Evolutionary conservation across 2,113 vertebrate species (phyloP), one percentile per base, ranked within the genome.

Genomic region (Dicaeum eximium): DNA sequence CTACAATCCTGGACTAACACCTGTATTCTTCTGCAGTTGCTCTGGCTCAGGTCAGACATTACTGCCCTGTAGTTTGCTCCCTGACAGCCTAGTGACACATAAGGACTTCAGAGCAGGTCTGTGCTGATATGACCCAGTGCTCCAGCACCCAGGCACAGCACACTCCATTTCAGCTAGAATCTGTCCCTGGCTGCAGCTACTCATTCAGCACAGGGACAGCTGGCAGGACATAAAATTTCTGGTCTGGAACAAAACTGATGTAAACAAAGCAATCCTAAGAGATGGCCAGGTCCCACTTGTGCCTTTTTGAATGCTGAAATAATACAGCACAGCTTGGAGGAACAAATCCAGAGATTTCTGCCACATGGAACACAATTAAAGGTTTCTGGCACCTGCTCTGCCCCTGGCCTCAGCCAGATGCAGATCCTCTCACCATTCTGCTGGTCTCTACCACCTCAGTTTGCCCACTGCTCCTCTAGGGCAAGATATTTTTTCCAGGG

Each of bases 191-290:
- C 35, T 65, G 37, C 80, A 79, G 25, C 30, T 47, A 47, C n/a
- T 56, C 58, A 21, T 30, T 72, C 54, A 65, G 80, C 37, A 69
- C 15, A 2, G 17, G 31, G 47, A 13, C 53, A 67, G 80, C 50
- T 4, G 7, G 45, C 48, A 80, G 69, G 62, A 60, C 27, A 57
- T 30, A 47, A 5, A 12, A 8, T 30, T 88, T 69, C 71, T 78
- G 35, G 37, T 33, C 15, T 58, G n/a, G 56, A 92, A 40, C 60
- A 80, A 62, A 92, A 58, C 13, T 0, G 1, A 80, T 31, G 51
- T 11, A 80, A 97, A 92, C 37, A 91, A 70, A 85, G 58, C 35
- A 81, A 87, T 50, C 30, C 45, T 20, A 53, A n/a, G 33, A 80
- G 44, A 47, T 30, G 22, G 20, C 28, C 57, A 28, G 48, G 50